phyloP scores from a whole-genome alignment of 2,113 vertebrate genomes.

The Dascyllus trimaculatus region DNA sequence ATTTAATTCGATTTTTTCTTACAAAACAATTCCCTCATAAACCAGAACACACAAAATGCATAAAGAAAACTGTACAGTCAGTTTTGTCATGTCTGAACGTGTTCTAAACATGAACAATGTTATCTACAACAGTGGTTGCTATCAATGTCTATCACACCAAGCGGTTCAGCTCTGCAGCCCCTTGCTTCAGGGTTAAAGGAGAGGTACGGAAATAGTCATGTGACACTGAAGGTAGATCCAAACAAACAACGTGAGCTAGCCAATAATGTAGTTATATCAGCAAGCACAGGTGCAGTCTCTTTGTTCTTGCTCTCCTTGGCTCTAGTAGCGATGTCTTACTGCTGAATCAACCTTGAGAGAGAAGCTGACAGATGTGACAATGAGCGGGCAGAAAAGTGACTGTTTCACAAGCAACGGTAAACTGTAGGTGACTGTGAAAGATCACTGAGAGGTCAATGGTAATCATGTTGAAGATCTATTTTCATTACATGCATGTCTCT shows the following conservation, averaged over 20 bases:
- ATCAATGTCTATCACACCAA: conserved; percentile 81
- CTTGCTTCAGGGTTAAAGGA: conserved; percentile 51
- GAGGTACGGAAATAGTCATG: conserved; percentile 63
- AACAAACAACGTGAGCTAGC: conserved; percentile 67
- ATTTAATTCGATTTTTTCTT: conserved; percentile 82
- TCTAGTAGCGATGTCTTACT: conserved; percentile 58
- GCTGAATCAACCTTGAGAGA: conserved; percentile 52
- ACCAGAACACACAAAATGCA: conserved; percentile 86
- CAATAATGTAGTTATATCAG: conserved; percentile 51
- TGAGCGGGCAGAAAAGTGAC: conserved; percentile 60
- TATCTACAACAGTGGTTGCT: conserved; percentile 85
- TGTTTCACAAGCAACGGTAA: conserved; percentile 62
- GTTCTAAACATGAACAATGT: conserved; percentile 84
- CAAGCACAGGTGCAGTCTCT: conserved; percentile 59
- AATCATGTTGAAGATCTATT: conserved; percentile 46
- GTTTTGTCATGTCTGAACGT: conserved; percentile 77
- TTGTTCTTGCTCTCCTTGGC: conserved; percentile 69
- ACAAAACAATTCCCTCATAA: conserved; percentile 84
- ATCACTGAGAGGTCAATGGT: conserved; percentile 50
- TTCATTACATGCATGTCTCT: conserved; percentile 69
- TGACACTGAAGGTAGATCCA: conserved; percentile 68
- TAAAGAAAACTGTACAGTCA: conserved; percentile 86
- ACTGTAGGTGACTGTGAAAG: conserved; percentile 47
- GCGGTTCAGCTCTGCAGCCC: conserved; percentile 69
- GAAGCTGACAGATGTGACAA: conserved; percentile 56